Percentiles rank a stretch among this genome's conserved stretches.
Conservation (phyloP, 2,113 vertebrate genomes). For the Gobio gobio region DNA sequence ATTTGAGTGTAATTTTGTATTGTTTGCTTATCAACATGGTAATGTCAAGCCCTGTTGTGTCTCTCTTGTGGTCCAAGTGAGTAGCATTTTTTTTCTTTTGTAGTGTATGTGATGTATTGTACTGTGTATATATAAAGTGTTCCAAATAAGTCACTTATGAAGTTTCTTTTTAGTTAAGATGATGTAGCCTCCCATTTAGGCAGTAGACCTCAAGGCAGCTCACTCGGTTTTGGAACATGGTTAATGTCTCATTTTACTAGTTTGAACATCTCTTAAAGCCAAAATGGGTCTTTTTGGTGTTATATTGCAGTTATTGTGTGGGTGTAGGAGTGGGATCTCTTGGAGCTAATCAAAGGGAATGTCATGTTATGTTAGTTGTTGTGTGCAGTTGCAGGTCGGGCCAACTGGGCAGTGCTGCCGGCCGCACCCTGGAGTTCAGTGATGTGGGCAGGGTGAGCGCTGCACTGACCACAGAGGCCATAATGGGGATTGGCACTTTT, state of each 20-base stretch:
- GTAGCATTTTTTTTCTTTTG: not conserved
- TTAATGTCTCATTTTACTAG: not conserved
- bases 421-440: conserved; percentile 31
- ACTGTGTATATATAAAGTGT: not conserved
- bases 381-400: not conserved
- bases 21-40: too few relatives aligned
- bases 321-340: conserved; percentile 12
- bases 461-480: not conserved
- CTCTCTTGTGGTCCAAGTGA: not conserved
- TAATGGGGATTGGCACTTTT: not conserved
- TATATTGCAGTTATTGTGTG: not conserved
- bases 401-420: conserved; percentile 6
- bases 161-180: not conserved
- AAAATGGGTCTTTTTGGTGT: not conserved
- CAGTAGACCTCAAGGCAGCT: not conserved
- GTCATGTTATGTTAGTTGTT: conserved; percentile 30
- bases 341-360: conserved; percentile 4
- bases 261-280: not conserved
- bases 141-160: not conserved
- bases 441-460: conserved; percentile 25
- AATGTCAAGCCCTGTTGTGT: not conserved
- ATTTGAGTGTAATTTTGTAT: not conserved
- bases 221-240: not conserved
- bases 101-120: not conserved
- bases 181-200: not conserved